Conservation (phyloP, 64 coral and sea anemone genomes). For the Actinia equina region DNA sequence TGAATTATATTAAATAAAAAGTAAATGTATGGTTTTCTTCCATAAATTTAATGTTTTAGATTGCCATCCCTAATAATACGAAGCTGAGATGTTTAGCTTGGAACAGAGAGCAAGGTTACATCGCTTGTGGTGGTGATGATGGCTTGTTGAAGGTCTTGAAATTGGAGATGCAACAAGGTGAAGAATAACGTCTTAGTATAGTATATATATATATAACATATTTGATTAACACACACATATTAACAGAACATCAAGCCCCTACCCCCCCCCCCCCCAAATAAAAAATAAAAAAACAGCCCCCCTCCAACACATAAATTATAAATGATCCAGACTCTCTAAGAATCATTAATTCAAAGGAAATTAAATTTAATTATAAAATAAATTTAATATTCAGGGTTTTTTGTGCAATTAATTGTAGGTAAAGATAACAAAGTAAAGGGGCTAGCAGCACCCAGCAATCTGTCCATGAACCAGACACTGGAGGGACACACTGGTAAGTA, state of each 20-base stretch:
- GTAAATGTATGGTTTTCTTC: not conserved
- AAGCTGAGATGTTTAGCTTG: conserved; percentile 89
- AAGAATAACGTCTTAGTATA: not conserved
- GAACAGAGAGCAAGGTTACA: conserved; percentile 93
- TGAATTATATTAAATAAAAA: not conserved
- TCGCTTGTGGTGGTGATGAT: conserved; percentile 95
- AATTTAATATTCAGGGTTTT: too few relatives aligned
- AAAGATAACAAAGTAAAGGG: conserved; percentile 95
- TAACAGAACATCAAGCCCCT: too few relatives aligned
- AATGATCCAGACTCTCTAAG: too few relatives aligned
- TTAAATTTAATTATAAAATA: too few relatives aligned
- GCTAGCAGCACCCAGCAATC: conserved; percentile 94
- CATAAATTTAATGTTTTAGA: conserved; percentile 47
- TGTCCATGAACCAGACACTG: conserved; percentile 97
- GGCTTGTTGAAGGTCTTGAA: conserved; percentile 93
- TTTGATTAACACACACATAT: too few relatives aligned
- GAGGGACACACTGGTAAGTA: conserved; percentile 93
- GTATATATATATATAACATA: too few relatives aligned
- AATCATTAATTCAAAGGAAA: too few relatives aligned
- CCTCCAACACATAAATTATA: too few relatives aligned
- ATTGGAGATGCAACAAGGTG: conserved; percentile 92
- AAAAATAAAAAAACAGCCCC: too few relatives aligned
- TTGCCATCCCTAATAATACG: conserved; percentile 97
- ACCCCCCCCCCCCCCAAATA: too few relatives aligned
- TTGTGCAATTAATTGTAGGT: conserved; percentile 42